phyloP scores from a whole-genome alignment of 2,888 invertebrate genomes.

The Philereme transversata region DNA sequence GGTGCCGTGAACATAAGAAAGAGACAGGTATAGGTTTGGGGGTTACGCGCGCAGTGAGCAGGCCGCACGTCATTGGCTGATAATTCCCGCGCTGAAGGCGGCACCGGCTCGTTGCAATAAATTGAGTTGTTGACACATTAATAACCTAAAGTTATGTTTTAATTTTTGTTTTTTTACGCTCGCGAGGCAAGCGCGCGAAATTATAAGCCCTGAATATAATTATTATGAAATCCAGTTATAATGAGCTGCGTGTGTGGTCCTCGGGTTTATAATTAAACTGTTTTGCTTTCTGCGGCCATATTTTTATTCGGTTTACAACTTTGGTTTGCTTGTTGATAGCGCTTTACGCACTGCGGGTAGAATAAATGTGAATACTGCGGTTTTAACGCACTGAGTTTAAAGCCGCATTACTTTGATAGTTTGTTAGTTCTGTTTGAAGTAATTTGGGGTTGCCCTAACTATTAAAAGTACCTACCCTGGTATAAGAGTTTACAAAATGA shows the following conservation, averaged over 20 bases:
- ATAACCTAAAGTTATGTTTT: conserved; percentile 81
- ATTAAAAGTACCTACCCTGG: too few species aligned
- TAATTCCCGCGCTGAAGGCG: conserved; percentile 70
- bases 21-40: conserved; percentile 52
- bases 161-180: conserved; percentile 71
- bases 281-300: conserved; percentile 62
- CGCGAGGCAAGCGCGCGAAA: conserved; percentile 70
- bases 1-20: conserved; percentile 44
- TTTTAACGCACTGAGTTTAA: conserved; percentile 35
- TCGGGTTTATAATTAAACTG: conserved; percentile 68
- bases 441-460: too few species aligned
- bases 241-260: conserved; percentile 81
- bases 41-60: conserved; percentile 40
- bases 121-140: conserved; percentile 85
- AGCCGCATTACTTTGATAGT: background rate
- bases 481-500: too few species aligned
- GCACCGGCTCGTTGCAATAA: conserved; percentile 77
- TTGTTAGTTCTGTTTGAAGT: background rate
- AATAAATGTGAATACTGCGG: conserved; percentile 4
- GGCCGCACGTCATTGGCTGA: conserved; percentile 66
- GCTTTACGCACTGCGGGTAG: conserved; percentile 41
- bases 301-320: conserved; percentile 65
- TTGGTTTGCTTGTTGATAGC: conserved; percentile 48
- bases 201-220: conserved; percentile 78
- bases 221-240: conserved; percentile 74